Percentiles rank a stretch among this genome's conserved stretches.
Evolutionary conservation across 2,797 vertebrate species (phyloP).

Genomic region (Spinus pinus): DNA sequence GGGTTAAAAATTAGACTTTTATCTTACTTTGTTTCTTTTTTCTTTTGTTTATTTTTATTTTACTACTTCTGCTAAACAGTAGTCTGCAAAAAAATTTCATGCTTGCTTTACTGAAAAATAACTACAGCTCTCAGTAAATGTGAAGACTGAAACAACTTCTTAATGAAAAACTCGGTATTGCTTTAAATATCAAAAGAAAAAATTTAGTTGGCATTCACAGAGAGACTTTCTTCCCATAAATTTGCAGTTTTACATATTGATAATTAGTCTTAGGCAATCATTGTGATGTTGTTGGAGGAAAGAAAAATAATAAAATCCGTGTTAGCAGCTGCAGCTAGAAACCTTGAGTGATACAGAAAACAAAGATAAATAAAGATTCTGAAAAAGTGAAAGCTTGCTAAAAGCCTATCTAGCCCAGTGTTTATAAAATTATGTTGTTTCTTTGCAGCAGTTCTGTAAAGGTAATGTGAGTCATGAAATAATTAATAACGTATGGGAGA

Average conservation of each 20-base stretch:
- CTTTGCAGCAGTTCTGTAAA: background rate
- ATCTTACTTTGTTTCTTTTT: background rate
- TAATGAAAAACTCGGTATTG: background rate
- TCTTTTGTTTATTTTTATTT: background rate
- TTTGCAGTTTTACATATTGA: background rate
- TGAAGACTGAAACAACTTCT: background rate
- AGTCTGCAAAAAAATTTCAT: background rate
- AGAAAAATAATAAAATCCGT: background rate
- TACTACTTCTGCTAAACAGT: background rate
- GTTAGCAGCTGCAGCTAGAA: background rate
- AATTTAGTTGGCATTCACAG: background rate
- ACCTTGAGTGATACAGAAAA: background rate
- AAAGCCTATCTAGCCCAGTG: background rate
- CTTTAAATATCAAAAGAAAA: background rate
- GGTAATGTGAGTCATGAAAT: background rate
- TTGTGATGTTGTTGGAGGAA: background rate
- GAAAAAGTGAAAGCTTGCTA: background rate
- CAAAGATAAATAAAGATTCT: background rate
- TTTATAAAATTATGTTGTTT: background rate
- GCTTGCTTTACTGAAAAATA: background rate
- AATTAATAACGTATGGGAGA: background rate
- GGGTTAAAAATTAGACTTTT: background rate
- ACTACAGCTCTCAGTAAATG: background rate
- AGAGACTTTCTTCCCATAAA: background rate
- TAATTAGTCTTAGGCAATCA: background rate